Evolutionary conservation across 2,797 vertebrate genomes (phyloP).

Genomic region (Lacerta bilineata): DNA sequence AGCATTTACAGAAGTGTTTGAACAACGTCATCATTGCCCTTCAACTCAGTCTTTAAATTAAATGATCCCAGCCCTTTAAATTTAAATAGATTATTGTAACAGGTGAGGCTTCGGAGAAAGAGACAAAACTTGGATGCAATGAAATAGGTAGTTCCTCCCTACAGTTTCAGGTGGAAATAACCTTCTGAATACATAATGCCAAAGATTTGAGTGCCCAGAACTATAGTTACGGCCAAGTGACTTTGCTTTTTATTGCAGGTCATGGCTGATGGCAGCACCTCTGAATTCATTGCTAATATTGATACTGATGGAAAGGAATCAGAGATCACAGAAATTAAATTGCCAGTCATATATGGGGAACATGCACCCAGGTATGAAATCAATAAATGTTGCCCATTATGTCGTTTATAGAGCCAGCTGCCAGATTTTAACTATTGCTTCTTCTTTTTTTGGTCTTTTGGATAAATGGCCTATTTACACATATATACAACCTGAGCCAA

Average conservation of each 20-base stretch:
- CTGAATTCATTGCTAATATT: constrained; percentile 66
- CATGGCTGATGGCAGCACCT: constrained; percentile 85
- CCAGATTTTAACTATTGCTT: too few relatives aligned
- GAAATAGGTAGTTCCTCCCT: background rate
- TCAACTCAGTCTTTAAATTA: background rate
- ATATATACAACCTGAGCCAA: too few relatives aligned
- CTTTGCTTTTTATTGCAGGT: constrained; percentile 79
- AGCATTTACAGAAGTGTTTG: background rate
- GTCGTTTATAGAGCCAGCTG: too few relatives aligned
- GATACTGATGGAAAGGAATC: constrained; percentile 44
- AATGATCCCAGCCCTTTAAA: background rate
- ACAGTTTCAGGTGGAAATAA: too few relatives aligned
- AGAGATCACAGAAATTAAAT: constrained; percentile 46
- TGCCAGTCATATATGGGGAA: constrained; percentile 71
- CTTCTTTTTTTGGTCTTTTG: background rate
- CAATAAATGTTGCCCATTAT: background rate
- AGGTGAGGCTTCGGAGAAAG: background rate
- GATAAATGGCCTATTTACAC: too few relatives aligned
- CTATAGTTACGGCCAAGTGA: background rate
- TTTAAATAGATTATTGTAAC: background rate
- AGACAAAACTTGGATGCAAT: background rate
- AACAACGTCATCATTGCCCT: background rate
- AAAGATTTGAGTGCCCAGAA: background rate
- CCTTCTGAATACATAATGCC: background rate
- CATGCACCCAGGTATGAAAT: constrained; percentile 86